Evolutionary conservation across 2,888 invertebrate genomes (phyloP).

Genomic region (Sphaeridia pumilis): DNA sequence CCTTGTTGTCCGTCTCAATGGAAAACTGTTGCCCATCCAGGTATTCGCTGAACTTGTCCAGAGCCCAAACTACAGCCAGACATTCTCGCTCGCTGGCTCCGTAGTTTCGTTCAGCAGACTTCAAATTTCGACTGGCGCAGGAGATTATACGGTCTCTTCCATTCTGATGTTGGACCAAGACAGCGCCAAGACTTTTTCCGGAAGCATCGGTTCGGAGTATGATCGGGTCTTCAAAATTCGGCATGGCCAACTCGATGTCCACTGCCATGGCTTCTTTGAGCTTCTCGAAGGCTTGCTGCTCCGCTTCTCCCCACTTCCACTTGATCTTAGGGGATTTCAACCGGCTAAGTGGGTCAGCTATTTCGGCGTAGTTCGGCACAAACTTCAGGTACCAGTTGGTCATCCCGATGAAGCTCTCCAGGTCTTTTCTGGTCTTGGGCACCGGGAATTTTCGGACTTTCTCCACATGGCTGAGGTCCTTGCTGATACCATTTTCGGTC

Average conservation of each 20-base stretch:
- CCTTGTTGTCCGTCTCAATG: slow-evolving; percentile 28
- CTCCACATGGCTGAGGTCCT: slow-evolving; percentile 34
- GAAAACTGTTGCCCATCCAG: slow-evolving; percentile 24
- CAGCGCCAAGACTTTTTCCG: slow-evolving; percentile 29
- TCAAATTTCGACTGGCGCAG: slow-evolving; percentile 20
- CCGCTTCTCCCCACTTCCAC: slow-evolving; percentile 24
- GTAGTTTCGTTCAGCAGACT: slow-evolving; percentile 14
- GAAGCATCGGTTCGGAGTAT: slow-evolving; percentile 33
- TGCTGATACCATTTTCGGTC: slow-evolving; percentile 33
- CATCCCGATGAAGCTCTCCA: slow-evolving; percentile 36
- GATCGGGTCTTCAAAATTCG: slow-evolving; percentile 24
- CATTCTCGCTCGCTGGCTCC: slow-evolving; percentile 25
- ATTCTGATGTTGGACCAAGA: slow-evolving; percentile 28
- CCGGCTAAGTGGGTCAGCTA: not conserved
- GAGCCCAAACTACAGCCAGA: slow-evolving; percentile 25
- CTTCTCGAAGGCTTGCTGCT: slow-evolving; percentile 25
- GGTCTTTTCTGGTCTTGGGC: slow-evolving; percentile 30
- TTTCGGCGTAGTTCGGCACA: not conserved
- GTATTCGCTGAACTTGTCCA: slow-evolving; percentile 28
- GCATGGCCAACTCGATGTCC: slow-evolving; percentile 27
- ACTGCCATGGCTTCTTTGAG: slow-evolving; percentile 21
- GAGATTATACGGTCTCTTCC: slow-evolving; percentile 18
- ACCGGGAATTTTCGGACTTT: slow-evolving; percentile 31
- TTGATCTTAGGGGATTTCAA: not conserved
- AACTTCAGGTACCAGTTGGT: slow-evolving; percentile 37